phyloP scores from a whole-genome alignment of 2,113 vertebrate genomes.

The Indicator maculatus region DNA sequence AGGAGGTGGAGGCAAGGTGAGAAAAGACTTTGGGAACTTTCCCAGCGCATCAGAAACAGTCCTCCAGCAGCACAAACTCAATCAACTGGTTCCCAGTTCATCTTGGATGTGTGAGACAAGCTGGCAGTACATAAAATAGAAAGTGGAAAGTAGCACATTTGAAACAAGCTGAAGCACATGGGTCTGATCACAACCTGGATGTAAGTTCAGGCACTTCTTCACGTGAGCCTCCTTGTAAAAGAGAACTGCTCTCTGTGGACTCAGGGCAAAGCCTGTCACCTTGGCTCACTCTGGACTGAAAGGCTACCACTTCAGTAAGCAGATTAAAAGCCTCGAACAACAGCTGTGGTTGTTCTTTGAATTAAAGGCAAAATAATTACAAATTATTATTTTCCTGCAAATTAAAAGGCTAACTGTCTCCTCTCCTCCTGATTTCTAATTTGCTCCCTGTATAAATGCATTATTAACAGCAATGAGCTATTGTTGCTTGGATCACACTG shows the following conservation, averaged over 20 bases:
- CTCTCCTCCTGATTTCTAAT: conserved; percentile 47
- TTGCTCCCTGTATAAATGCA: conserved; percentile 56
- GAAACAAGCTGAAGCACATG: background rate
- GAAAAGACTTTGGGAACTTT: conserved; percentile 43
- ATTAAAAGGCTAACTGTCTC: conserved; percentile 66
- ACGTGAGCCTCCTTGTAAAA: background rate
- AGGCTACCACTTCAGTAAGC: conserved; percentile 64
- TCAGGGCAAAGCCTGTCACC: background rate
- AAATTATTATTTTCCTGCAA: conserved; percentile 73
- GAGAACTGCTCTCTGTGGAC: background rate
- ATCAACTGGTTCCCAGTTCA: background rate
- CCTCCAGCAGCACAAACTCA: background rate
- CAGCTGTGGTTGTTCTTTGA: conserved; percentile 79
- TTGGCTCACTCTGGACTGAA: conserved; percentile 13
- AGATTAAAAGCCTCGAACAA: conserved; percentile 66
- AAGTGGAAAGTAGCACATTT: background rate
- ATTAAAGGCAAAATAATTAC: conserved; percentile 71
- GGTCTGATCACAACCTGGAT: background rate
- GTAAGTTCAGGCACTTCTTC: background rate
- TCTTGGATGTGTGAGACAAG: background rate
- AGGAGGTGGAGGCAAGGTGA: conserved; percentile 30
- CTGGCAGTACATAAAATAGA: background rate
- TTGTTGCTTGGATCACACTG: conserved; percentile 25
- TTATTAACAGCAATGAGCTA: conserved; percentile 41
- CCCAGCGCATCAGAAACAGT: conserved; percentile 5